Evolutionary conservation across 2,888 invertebrate species (phyloP).

Genomic region (Protophormia terraenovae): DNA sequence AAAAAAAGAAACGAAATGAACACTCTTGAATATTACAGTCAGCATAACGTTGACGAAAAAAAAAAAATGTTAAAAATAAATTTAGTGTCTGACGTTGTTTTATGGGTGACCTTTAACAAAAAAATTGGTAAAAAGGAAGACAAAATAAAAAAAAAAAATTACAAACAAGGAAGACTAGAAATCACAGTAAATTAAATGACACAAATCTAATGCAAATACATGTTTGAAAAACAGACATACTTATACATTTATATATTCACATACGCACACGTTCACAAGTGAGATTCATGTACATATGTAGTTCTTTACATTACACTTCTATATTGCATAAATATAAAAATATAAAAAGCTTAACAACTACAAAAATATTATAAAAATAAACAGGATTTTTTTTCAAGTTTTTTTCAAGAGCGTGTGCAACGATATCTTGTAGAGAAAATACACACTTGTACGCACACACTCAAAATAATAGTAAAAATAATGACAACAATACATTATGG

Average conservation of each 20-base stretch:
- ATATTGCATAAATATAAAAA: conserved; percentile 18
- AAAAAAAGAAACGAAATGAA: background rate
- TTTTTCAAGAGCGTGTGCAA: conserved; percentile 38
- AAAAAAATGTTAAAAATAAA: background rate
- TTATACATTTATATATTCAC: background rate
- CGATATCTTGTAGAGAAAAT: background rate
- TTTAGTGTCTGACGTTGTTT: background rate
- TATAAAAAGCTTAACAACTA: background rate
- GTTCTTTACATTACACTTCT: background rate
- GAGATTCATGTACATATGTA: background rate
- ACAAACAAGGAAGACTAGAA: background rate
- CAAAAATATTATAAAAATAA: background rate
- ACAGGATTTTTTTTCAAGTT: conserved; percentile 29
- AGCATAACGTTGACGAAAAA: background rate
- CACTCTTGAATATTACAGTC: background rate
- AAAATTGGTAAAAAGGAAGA: background rate
- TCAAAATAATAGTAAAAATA: conserved; percentile 8
- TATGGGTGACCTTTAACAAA: conserved; percentile 13
- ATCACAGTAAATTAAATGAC: conserved; percentile 36
- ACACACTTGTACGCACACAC: background rate
- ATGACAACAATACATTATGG: conserved; percentile 11
- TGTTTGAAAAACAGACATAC: background rate
- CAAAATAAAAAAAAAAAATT: background rate
- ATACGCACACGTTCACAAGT: background rate
- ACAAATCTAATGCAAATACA: conserved; percentile 35